These are phyloP conservation scores for Agraylea sexmaculata DNA, from an alignment of 1,140 invertebrate genomes.

Conservation along the genomic window DNA sequence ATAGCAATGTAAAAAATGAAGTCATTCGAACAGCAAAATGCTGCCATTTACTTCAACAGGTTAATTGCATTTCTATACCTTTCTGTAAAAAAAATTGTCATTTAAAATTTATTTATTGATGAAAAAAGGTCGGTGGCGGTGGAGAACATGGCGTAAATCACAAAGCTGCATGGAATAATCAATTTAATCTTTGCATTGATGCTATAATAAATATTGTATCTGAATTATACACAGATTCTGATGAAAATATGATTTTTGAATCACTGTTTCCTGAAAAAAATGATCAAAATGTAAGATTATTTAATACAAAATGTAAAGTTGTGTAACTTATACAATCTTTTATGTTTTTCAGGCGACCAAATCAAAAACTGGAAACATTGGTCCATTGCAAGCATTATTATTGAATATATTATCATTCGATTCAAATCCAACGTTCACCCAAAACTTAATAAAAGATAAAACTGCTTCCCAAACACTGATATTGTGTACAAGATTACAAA, in stretches of 20 bases:
- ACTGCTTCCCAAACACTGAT: too few species aligned
- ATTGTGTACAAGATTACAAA: conserved; percentile 11
- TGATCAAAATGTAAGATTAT: neutral
- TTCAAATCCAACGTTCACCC: neutral
- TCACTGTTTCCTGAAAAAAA: conserved; percentile 6
- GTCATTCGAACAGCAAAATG: too few species aligned
- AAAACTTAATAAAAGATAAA: conserved; percentile 4
- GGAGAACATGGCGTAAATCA: conserved; percentile 20
- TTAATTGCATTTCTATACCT: too few species aligned
- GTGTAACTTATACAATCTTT: neutral
- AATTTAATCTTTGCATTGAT: conserved; percentile 10
- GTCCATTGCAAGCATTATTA: conserved; percentile 6
- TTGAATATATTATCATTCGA: neutral
- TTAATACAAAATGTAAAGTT: neutral
- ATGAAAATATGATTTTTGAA: neutral
- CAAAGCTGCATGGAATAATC: conserved; percentile 15
- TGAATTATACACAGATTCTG: conserved; percentile 7
- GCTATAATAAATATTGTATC: conserved; percentile 2
- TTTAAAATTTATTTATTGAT: too few species aligned
- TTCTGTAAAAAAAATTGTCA: too few species aligned
- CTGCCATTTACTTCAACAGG: too few species aligned
- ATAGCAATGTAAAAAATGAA: too few species aligned
- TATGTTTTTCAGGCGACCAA: neutral
- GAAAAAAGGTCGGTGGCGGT: conserved; percentile 18
- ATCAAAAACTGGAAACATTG: neutral